A percentile compares a stretch with the other conserved stretches of the same genome.
Evolutionary conservation across 1,140 invertebrate species (phyloP).

Genomic region (Magallana gigas): DNA sequence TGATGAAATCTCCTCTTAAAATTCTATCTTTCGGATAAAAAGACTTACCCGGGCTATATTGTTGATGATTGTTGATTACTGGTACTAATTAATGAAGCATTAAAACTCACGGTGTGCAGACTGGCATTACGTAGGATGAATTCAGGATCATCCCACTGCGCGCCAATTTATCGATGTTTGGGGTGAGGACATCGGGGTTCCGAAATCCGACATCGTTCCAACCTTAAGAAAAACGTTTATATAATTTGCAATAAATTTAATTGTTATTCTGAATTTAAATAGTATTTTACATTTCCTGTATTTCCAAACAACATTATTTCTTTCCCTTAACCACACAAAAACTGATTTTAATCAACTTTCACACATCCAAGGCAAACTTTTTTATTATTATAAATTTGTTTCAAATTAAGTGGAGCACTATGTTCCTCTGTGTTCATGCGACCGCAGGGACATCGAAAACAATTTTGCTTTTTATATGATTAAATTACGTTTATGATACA

Average conservation of each 20-base stretch:
- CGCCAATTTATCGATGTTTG: constrained; percentile 71
- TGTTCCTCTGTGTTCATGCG: too few species aligned
- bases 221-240: constrained; percentile 36
- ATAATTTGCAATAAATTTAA: too few species aligned
- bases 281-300: neutral
- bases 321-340: neutral
- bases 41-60: too few species aligned
- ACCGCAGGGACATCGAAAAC: too few species aligned
- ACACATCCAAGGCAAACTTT: neutral
- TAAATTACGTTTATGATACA: too few species aligned
- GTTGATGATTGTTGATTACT: too few species aligned
- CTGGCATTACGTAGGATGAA: constrained; percentile 69
- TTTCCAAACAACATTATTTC: neutral
- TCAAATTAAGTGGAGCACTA: too few species aligned
- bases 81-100: too few species aligned
- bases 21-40: too few species aligned
- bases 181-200: constrained; percentile 70
- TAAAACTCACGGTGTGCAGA: constrained; percentile 72
- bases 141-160: constrained; percentile 70
- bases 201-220: constrained; percentile 72
- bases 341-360: neutral
- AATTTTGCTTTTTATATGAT: too few species aligned
- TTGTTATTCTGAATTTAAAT: too few species aligned
- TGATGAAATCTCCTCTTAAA: too few species aligned
- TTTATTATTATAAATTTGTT: neutral